Conservation (phyloP, 2,113 vertebrate species). For the Strix uralensis region DNA sequence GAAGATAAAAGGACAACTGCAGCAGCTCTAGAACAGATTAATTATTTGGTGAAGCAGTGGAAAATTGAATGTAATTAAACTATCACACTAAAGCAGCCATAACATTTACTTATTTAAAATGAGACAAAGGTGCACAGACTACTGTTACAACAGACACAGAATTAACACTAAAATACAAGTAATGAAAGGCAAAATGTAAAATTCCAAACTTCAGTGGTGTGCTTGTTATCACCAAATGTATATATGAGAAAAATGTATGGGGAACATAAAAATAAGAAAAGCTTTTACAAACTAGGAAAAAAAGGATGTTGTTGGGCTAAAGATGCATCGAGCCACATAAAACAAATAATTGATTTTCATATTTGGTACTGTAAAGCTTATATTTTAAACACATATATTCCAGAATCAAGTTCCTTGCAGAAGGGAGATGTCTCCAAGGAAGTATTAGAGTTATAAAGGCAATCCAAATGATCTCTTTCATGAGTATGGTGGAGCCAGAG, state of each 20-base stretch:
- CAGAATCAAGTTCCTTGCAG: background rate
- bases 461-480: background rate
- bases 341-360: background rate
- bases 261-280: background rate
- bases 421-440: background rate
- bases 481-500: background rate
- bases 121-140: background rate
- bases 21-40: background rate
- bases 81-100: background rate
- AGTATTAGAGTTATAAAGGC: background rate
- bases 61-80: background rate
- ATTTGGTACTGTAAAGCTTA: background rate
- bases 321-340: background rate
- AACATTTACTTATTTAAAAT: background rate
- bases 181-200: background rate
- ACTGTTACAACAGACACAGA: background rate
- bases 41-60: background rate
- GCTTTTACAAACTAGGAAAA: background rate
- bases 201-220: background rate
- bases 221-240: background rate
- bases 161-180: background rate
- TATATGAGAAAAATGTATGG: background rate
- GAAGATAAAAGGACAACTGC: background rate
- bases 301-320: background rate
- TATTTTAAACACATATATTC: background rate